Evolutionary conservation across 2,888 invertebrate genomes (phyloP), one percentile per base, ranked within the genome.

Genomic region (Desoria tigrina): DNA sequence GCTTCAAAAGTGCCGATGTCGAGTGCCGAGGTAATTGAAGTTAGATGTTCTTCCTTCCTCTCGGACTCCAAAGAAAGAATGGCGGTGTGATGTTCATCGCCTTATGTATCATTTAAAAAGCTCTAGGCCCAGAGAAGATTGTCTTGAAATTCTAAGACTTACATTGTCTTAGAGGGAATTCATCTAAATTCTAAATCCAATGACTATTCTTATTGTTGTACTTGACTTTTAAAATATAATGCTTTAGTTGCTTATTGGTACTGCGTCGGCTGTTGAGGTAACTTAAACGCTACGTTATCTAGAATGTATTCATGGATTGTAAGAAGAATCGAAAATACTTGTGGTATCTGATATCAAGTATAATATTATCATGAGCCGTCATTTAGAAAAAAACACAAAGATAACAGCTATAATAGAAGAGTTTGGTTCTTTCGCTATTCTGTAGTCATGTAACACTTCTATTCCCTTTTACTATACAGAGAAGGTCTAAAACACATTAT

Each of bases 21-120:
- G 61, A 61, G 51, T 55, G 50, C 50, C 37, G 54, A 51, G 61
- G 66, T 69, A 71, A 71, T 71, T 71, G 71, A 71, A 71, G 66
- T 68, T 63, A 21, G 58, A 62, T 66, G 68, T 68, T 68, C 51
- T 32, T 57, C 53, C 42, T 27, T 55, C 16, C 51, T 58, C 42
- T 66, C 37, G 45, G 45, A 45, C 45, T 45, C 45, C 6, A 32
- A 32, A 11, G 11, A 32, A 32, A n/a, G 16, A 45, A n/a, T n/a
- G n/a, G n/a, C 16, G 9, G 45, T 45, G 45, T 45, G 45, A 45
- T 45, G 21, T 21, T 45, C 45, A 45, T 45, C 45, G 45, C 45
- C 45, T 45, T 45, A 45, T 45, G 45, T 45, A 45, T 45, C 45
- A 45, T 45, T 45, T 45, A 18, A 45, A n/a, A 45, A 18, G 45